phyloP scores from a whole-genome alignment of 2,888 invertebrate species.

The Tetropium fuscum region DNA sequence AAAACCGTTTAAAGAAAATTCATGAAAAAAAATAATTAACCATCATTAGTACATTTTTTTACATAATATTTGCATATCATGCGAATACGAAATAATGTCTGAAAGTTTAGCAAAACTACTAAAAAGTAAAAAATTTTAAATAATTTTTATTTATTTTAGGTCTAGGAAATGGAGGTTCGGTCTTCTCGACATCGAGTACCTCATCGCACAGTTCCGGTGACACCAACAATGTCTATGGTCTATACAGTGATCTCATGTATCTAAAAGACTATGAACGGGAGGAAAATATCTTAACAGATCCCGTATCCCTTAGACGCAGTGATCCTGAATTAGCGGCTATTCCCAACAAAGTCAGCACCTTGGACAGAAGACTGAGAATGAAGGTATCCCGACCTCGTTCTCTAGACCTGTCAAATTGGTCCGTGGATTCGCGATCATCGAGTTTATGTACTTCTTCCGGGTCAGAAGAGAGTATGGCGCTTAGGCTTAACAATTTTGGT shows the following conservation, averaged over 20 bases:
- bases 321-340: constrained; percentile 89
- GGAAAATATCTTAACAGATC: constrained; percentile 76
- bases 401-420: constrained; percentile 88
- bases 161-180: constrained; percentile 62
- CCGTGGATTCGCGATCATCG: constrained; percentile 84
- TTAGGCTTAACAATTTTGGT: constrained; percentile 68
- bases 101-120: too few relatives aligned
- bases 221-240: constrained; percentile 87
- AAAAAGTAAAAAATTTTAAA: too few relatives aligned
- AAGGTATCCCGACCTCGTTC: constrained; percentile 85
- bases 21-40: too few relatives aligned
- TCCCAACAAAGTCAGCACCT: constrained; percentile 84
- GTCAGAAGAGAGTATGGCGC: constrained; percentile 86
- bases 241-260: constrained; percentile 91
- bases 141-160: too few relatives aligned
- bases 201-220: constrained; percentile 73
- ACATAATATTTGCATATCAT: too few relatives aligned
- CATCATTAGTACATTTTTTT: too few relatives aligned
- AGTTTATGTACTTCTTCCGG: constrained; percentile 83
- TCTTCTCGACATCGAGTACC: constrained; percentile 70
- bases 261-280: constrained; percentile 89
- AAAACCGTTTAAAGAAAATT: too few relatives aligned
- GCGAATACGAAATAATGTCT: too few relatives aligned
- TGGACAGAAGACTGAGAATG: constrained; percentile 84
- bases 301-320: constrained; percentile 79